Conservation (phyloP, 1,140 invertebrate species). For the Anastatus disparis region DNA sequence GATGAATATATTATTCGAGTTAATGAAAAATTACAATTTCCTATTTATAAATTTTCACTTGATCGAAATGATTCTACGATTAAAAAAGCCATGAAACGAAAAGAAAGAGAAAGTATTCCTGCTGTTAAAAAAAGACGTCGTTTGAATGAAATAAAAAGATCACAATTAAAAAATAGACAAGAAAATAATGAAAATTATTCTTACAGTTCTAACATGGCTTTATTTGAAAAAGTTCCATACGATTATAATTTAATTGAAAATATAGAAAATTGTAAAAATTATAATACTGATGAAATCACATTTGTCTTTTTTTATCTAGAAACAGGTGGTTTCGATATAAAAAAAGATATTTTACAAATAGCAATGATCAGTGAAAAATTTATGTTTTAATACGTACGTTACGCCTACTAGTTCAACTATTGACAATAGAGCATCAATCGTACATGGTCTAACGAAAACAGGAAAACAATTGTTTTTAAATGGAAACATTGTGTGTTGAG, state of each 20-base stretch:
- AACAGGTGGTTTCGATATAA: neutral
- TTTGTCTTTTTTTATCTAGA: neutral
- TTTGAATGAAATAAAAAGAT: neutral
- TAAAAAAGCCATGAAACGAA: neutral
- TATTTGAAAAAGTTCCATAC: neutral
- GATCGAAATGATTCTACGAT: neutral
- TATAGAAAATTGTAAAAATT: neutral
- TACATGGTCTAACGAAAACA: neutral
- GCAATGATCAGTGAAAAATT: too few relatives aligned
- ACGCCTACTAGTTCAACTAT: neutral
- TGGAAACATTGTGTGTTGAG: neutral
- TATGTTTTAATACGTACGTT: neutral
- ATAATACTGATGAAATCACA: neutral
- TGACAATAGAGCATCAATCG: neutral
- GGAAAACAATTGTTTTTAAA: neutral
- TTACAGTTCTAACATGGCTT: neutral
- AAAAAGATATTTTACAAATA: neutral
- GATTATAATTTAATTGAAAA: neutral
- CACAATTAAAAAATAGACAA: neutral
- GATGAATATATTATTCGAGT: neutral
- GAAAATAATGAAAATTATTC: neutral
- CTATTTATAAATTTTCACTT: neutral
- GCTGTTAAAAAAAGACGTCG: neutral
- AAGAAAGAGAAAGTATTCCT: neutral
- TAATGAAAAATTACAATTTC: neutral